phyloP scores from a whole-genome alignment of 35 echinoderm and acorn worm species.

The Heliocidaris tuberculata region DNA sequence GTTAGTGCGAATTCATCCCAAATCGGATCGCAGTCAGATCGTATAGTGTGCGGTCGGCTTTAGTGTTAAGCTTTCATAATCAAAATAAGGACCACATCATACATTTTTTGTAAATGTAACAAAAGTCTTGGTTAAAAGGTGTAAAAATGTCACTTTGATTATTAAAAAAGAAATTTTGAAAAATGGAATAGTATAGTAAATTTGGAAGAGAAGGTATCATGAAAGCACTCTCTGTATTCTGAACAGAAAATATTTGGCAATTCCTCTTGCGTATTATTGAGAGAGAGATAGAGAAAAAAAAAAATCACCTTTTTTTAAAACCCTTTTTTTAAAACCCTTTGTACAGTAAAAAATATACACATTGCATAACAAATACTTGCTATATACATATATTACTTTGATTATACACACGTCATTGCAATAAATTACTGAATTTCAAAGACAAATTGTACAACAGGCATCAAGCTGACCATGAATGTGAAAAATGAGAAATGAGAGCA shows the following conservation, averaged over 20 bases:
- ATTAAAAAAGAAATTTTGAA: background rate
- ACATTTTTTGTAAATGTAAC: background rate
- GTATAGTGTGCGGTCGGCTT: no score
- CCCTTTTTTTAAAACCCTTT: background rate
- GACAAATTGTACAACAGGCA: background rate
- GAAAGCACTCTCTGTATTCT: background rate
- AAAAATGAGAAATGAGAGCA: background rate
- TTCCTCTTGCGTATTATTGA: background rate
- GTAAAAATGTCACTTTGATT: background rate
- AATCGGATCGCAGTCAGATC: no score
- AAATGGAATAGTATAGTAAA: background rate
- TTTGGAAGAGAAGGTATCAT: background rate
- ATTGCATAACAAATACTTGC: background rate
- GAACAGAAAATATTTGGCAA: background rate
- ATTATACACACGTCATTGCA: background rate
- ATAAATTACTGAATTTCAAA: background rate
- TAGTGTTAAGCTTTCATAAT: background rate
- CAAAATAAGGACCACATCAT: background rate
- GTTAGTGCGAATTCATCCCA: no score
- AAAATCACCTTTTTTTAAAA: background rate
- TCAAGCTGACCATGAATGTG: background rate
- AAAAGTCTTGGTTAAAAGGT: background rate
- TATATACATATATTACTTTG: background rate
- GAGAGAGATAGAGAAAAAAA: background rate
- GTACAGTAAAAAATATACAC: background rate